These are phyloP conservation scores for Rhabdomys dilectus DNA, from an alignment of 2,113 vertebrate genomes.

Conservation along the genomic window DNA sequence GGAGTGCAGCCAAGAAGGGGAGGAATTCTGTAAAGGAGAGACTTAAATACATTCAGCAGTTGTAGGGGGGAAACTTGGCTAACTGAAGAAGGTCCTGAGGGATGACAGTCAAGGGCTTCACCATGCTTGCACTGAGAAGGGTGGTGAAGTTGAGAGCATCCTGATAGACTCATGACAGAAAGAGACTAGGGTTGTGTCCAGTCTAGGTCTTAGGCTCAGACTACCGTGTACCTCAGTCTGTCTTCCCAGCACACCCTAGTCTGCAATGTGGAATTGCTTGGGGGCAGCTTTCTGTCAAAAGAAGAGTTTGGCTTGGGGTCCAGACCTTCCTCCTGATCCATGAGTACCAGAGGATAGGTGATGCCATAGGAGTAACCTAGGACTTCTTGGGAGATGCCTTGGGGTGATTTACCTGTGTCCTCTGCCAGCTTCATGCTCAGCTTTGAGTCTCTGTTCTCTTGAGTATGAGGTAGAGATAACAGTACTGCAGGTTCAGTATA, in stretches of 20 bases:
- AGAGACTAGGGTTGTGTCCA: not conserved
- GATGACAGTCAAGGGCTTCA: not conserved
- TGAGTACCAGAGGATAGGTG: not conserved
- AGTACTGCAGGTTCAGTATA: not conserved
- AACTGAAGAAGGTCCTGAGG: not conserved
- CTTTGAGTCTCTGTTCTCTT: not conserved
- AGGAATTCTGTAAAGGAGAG: not conserved
- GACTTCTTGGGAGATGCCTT: not conserved
- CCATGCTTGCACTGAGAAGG: not conserved
- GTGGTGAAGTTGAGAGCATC: not conserved
- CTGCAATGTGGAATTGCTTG: not conserved
- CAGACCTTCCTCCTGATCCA: not conserved
- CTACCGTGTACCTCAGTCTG: fast-evolving
- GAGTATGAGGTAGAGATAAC: not conserved
- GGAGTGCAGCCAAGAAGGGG: not conserved
- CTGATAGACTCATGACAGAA: not conserved
- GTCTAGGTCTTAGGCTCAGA: not conserved
- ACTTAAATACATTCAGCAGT: not conserved
- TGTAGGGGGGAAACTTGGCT: not conserved
- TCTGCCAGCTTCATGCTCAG: not conserved
- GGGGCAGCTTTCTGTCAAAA: not conserved
- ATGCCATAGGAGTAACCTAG: not conserved
- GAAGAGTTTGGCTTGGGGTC: not conserved
- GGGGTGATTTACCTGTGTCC: not conserved
- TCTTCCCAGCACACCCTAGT: not conserved